These are phyloP conservation scores for Pontoporia blainvillei DNA, from an alignment of 2,113 vertebrate genomes.

Conservation along the genomic window DNA sequence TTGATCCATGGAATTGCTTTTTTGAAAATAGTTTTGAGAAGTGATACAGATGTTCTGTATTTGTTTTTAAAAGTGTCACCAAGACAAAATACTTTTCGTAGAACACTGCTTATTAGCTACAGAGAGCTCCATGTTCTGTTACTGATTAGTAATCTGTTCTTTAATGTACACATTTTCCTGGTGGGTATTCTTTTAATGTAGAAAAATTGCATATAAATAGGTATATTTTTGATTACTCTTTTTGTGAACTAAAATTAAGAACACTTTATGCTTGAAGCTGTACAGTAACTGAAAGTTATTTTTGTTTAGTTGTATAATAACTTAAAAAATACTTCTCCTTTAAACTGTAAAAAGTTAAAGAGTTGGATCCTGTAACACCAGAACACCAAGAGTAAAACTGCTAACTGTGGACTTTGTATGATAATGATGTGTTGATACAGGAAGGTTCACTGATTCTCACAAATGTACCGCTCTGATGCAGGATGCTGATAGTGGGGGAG, in stretches of 20 bases:
- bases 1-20: background rate
- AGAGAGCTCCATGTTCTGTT: background rate
- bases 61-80: slow-evolving; percentile 9
- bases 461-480: background rate
- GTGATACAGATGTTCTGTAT: background rate
- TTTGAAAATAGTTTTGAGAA: slow-evolving; percentile 20
- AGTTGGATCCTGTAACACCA: background rate
- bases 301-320: slow-evolving; percentile 5
- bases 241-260: slow-evolving; percentile 16
- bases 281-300: background rate
- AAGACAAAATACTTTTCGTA: background rate
- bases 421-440: background rate
- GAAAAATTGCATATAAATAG: background rate
- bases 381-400: background rate
- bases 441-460: background rate
- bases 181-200: background rate
- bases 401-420: background rate
- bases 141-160: background rate
- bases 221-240: background rate
- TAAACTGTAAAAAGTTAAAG: background rate
- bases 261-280: slow-evolving; percentile 11
- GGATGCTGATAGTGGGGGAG: background rate
- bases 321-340: slow-evolving; percentile 19
- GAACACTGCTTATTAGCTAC: background rate
- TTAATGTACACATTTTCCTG: slow-evolving; percentile 2